These are phyloP conservation scores for Elanoides forficatus DNA, from an alignment of 2,113 vertebrate genomes.

Conservation along the genomic window DNA sequence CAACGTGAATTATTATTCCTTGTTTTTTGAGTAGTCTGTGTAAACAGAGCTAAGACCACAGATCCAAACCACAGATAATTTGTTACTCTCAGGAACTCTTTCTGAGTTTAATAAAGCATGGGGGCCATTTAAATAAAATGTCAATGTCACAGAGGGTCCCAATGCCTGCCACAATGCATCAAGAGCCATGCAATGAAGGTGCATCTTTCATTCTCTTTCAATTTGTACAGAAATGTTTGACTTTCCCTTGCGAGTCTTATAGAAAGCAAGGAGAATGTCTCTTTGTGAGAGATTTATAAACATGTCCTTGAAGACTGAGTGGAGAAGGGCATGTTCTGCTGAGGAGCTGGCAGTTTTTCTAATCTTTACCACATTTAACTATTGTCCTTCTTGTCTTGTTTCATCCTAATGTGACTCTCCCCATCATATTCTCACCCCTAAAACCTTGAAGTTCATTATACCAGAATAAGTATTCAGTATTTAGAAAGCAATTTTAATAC, in stretches of 20 bases:
- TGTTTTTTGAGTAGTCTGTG: neutral
- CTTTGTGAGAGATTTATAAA: constrained; percentile 23
- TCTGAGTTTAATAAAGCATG: neutral
- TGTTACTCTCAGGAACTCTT: neutral
- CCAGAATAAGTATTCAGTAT: neutral
- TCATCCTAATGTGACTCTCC: neutral
- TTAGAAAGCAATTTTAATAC: constrained; percentile 2
- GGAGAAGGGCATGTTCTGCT: neutral
- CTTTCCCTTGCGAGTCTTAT: neutral
- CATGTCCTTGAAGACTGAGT: constrained; percentile 17
- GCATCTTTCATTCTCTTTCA: neutral
- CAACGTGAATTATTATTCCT: neutral
- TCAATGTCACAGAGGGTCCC: neutral
- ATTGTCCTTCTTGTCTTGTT: neutral
- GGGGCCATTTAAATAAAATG: neutral
- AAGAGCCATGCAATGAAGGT: neutral
- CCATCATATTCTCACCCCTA: neutral
- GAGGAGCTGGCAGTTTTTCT: neutral
- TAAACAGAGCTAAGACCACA: neutral
- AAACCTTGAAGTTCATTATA: neutral
- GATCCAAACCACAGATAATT: neutral
- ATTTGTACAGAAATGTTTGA: neutral
- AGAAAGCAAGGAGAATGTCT: neutral
- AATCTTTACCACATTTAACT: neutral
- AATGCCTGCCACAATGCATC: neutral